Evolutionary conservation across 2,113 vertebrate genomes (phyloP).

Genomic region (Microtus montanus): DNA sequence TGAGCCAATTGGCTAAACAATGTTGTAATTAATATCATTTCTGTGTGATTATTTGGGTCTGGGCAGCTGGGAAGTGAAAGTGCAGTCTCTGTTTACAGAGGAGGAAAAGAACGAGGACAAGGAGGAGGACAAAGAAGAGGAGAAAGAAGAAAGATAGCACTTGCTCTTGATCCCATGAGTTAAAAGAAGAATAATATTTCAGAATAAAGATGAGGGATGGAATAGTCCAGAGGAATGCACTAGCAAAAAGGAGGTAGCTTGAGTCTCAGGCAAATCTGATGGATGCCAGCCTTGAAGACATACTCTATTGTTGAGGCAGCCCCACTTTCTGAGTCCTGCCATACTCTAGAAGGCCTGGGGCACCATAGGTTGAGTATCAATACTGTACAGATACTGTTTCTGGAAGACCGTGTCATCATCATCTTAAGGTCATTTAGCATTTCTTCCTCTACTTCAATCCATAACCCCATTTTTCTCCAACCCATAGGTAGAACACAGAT

Average conservation of each 20-base stretch:
- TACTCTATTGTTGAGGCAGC: not conserved
- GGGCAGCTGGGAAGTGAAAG: no score
- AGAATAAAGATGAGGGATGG: not conserved
- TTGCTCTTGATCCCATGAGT: not conserved
- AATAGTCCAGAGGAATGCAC: not conserved
- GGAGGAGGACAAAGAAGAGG: not conserved
- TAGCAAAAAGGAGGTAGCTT: not conserved
- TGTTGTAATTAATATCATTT: no score
- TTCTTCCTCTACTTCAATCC: not conserved
- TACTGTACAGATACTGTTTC: not conserved
- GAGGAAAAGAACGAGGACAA: no score
- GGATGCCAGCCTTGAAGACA: not conserved
- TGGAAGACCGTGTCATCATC: not conserved
- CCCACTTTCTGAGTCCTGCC: not conserved
- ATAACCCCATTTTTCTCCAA: not conserved
- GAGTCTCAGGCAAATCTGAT: not conserved
- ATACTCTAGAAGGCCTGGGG: not conserved
- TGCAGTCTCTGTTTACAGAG: no score
- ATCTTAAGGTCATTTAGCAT: not conserved
- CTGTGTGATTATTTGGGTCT: no score
- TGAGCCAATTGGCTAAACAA: no score
- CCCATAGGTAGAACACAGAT: not conserved
- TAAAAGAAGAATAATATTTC: not conserved
- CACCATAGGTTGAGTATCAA: not conserved
- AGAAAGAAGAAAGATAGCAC: not conserved